Evolutionary conservation across 2,888 invertebrate species (phyloP), one percentile per base, ranked within the genome.

Genomic region (Epinotia ramella): DNA sequence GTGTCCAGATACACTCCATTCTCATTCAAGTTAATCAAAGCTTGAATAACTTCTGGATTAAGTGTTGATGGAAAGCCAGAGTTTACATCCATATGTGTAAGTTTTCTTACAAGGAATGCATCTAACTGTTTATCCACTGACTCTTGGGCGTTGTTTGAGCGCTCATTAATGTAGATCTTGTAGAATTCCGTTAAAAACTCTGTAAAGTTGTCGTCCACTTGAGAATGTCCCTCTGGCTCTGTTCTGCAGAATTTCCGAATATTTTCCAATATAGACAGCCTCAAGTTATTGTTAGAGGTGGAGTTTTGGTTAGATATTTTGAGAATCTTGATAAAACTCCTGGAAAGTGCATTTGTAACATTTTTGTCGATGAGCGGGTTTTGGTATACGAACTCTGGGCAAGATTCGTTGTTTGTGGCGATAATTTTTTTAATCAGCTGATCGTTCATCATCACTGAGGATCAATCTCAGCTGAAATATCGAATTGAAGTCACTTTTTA

Each of bases 321-420:
- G 2, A 94, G 83, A 68, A 92, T 88, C 78, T 90, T 90, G 2
- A 94, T 83, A 73, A 93, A 90, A 82, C 91, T 91, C 78, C 86
- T 91, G 1, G 93, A 87, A 24, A 93, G 81, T 6, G 87, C 86
- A 60, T 81, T 82, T 0, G 93, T 87, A 3, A 93, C 89, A 56
- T 89, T 87, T 82, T 80, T 86, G 76, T 94, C 92, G 0, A 94
- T 80, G 13, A 93, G 81, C 20, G 92, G 89, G 78, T 92, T 93
- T 73, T 89, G 84, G 78, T 87, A 94, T 0, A 80, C 80, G 16
- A 92, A 86, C 67, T 84, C 84, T 28, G 92, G 90, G 60, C 89
- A 91, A 1, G 78, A 73, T 66, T 84, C 81, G 72, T 87, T 86
- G 77, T 86, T 87, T 7, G 85, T 78, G 78, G 85, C 86, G 59